A percentile compares a stretch with the other conserved stretches of the same genome.
Evolutionary conservation across 2,113 vertebrate genomes (phyloP).

Genomic region (Vimba vimba): DNA sequence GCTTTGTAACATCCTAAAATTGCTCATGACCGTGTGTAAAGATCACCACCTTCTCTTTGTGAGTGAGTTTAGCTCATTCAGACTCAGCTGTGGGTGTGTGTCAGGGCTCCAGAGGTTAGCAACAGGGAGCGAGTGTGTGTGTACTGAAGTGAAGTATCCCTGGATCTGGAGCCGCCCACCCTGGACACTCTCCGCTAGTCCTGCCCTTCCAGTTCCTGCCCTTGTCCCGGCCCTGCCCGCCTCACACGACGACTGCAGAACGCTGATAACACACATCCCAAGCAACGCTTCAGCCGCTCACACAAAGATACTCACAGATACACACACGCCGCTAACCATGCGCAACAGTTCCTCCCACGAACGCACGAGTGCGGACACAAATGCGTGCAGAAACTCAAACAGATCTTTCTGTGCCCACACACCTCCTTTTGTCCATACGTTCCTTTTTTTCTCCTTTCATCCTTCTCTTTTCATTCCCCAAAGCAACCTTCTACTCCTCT

Average conservation of each 20-base stretch:
- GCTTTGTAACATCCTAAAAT: background rate
- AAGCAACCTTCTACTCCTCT: slow-evolving; percentile 22
- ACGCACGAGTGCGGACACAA: background rate
- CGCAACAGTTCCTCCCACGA: slow-evolving; percentile 30
- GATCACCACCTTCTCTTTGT: background rate
- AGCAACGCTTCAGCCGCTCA: slow-evolving; percentile 59
- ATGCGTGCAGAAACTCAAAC: slow-evolving; percentile 51
- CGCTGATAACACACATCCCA: slow-evolving; percentile 71
- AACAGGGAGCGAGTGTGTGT: slow-evolving; percentile 40
- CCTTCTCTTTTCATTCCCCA: slow-evolving; percentile 53
- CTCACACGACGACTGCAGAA: slow-evolving; percentile 68
- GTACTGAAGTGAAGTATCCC: slow-evolving; percentile 51
- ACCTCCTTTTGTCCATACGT: slow-evolving; percentile 22
- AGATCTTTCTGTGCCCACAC: slow-evolving; percentile 57
- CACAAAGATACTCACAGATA: slow-evolving; percentile 60
- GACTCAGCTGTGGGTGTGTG: slow-evolving; percentile 29
- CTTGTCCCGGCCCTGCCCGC: slow-evolving; percentile 49
- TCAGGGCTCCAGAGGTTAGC: slow-evolving; percentile 39
- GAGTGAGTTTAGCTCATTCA: slow-evolving; percentile 8
- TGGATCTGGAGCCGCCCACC: slow-evolving; percentile 60
- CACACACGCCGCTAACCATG: slow-evolving; percentile 61
- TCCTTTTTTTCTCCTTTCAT: slow-evolving; percentile 15
- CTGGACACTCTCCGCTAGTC: slow-evolving; percentile 56
- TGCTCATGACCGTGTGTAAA: background rate
- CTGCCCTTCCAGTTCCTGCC: slow-evolving; percentile 55